Evolutionary conservation across 2,797 vertebrate species (phyloP).

Genomic region (Lepus oiostolus): DNA sequence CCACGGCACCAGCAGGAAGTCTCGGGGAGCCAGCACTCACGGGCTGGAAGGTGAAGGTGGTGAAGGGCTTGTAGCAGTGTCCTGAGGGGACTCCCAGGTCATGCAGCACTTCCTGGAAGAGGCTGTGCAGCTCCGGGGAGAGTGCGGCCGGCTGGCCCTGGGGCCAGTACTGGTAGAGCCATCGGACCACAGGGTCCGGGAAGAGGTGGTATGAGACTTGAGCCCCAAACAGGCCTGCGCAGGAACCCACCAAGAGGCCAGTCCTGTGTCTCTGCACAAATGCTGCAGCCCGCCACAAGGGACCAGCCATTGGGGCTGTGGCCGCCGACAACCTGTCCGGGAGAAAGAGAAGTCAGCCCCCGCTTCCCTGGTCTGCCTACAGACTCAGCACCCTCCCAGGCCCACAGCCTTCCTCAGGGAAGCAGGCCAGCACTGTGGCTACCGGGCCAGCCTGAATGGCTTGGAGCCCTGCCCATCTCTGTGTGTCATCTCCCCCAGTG

Average conservation of each 20-base stretch:
- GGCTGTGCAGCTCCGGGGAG: slow-evolving; percentile 88
- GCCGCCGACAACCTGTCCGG: slow-evolving; percentile 81
- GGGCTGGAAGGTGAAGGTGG: slow-evolving; percentile 94
- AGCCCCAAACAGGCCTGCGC: slow-evolving; percentile 91
- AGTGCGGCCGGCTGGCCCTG: slow-evolving; percentile 90
- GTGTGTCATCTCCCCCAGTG: not conserved
- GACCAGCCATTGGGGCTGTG: slow-evolving; percentile 85
- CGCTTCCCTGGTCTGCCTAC: not conserved
- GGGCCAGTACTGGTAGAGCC: slow-evolving; percentile 94
- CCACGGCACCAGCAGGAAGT: slow-evolving; percentile 91
- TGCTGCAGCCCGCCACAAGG: slow-evolving; percentile 84
- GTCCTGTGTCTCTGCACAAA: slow-evolving; percentile 93
- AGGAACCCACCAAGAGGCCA: slow-evolving; percentile 91
- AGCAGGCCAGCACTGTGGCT: not conserved
- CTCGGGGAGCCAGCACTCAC: slow-evolving; percentile 94
- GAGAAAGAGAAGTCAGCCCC: slow-evolving; percentile 80
- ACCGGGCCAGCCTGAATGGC: too few species aligned
- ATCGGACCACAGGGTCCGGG: slow-evolving; percentile 90
- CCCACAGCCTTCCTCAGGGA: not conserved
- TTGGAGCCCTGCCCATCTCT: too few species aligned
- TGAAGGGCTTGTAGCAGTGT: slow-evolving; percentile 90
- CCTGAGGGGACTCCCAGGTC: slow-evolving; percentile 88
- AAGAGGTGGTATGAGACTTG: slow-evolving; percentile 93
- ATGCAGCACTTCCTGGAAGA: slow-evolving; percentile 92
- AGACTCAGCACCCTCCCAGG: not conserved